phyloP scores from a whole-genome alignment of 2,888 invertebrate species.

The Phasia obesa region DNA sequence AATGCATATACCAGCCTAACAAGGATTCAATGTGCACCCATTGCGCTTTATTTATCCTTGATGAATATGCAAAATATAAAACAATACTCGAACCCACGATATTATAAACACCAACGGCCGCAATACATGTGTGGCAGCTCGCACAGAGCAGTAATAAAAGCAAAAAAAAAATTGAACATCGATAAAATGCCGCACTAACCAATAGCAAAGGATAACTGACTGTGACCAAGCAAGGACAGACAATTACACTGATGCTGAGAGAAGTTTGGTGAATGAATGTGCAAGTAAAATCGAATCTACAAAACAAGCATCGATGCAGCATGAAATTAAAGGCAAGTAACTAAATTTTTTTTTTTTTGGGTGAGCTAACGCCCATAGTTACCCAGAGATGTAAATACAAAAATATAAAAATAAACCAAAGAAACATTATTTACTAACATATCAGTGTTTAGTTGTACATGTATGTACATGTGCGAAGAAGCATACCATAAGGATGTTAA shows the following conservation, averaged over 20 bases:
- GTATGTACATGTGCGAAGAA: not conserved
- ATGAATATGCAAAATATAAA: slow-evolving; percentile 71
- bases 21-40: slow-evolving; percentile 65
- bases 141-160: not conserved
- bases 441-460: slow-evolving; percentile 2
- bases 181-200: slow-evolving; percentile 73
- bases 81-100: slow-evolving; percentile 52
- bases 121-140: slow-evolving; percentile 23
- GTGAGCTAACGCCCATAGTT: slow-evolving; percentile 70
- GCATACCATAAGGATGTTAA: not conserved
- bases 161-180: slow-evolving; percentile 66
- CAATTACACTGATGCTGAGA: slow-evolving; percentile 33
- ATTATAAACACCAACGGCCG: slow-evolving; percentile 11
- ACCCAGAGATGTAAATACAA: slow-evolving; percentile 33
- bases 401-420: not conserved
- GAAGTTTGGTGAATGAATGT: slow-evolving; percentile 54
- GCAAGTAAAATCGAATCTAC: slow-evolving; percentile 62
- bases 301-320: slow-evolving; percentile 66
- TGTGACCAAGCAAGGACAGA: slow-evolving; percentile 63
- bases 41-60: slow-evolving; percentile 68
- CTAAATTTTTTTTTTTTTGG: slow-evolving; percentile 9
- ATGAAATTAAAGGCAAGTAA: slow-evolving; percentile 56
- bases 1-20: slow-evolving; percentile 22
- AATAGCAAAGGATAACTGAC: slow-evolving; percentile 71
- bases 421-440: not conserved